These are phyloP conservation scores for Pseudomyrmex gracilis DNA, from an alignment of 1,140 invertebrate species.

Conservation along the genomic window DNA sequence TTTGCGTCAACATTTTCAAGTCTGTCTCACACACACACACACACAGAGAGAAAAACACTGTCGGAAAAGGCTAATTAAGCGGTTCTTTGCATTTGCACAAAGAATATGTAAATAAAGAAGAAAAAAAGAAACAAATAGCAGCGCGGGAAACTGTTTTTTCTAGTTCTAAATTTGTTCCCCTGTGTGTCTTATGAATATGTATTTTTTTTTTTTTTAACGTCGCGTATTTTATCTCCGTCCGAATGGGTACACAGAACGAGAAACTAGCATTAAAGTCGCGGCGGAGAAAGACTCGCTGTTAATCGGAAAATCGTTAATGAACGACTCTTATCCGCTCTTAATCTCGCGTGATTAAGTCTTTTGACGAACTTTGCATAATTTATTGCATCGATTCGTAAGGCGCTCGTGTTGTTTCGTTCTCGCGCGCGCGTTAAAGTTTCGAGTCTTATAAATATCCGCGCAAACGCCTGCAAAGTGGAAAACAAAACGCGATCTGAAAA, in stretches of 20 bases:
- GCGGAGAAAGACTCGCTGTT: not conserved
- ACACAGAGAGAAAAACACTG: no score
- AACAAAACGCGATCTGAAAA: constrained; percentile 21
- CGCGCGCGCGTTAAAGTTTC: not conserved
- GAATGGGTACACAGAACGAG: not conserved
- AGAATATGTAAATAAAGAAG: not conserved
- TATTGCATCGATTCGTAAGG: constrained; percentile 32
- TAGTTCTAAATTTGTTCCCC: constrained; percentile 13
- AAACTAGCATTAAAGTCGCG: not conserved
- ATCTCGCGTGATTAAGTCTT: constrained; percentile 37
- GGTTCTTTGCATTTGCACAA: not conserved
- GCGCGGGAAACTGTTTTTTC: not conserved
- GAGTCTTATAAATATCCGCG: not conserved
- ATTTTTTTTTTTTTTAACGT: constrained; percentile 30
- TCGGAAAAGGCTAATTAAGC: not conserved
- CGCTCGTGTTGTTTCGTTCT: not conserved
- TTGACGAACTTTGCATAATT: constrained; percentile 25
- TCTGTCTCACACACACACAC: not conserved
- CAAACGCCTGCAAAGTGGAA: not conserved
- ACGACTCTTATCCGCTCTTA: constrained; percentile 34
- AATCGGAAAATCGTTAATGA: constrained; percentile 33
- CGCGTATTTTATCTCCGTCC: no score
- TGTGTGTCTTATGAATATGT: not conserved
- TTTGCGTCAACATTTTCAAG: not conserved
- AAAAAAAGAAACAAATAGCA: not conserved